Evolutionary conservation across 2,113 vertebrate genomes (phyloP).

Genomic region (Neodontobutis hainanensis): DNA sequence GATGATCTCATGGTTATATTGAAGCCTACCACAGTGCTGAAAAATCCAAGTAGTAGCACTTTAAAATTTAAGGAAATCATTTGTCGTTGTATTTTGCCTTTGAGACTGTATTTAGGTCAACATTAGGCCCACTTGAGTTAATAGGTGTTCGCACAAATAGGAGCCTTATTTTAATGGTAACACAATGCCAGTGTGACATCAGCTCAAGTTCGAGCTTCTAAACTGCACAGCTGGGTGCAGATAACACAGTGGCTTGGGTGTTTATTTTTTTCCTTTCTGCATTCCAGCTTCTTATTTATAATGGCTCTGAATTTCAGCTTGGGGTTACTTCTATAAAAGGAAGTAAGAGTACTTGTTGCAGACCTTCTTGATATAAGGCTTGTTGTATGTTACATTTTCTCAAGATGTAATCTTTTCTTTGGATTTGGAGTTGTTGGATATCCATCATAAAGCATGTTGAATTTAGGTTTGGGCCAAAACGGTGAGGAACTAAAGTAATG

Average conservation of each 20-base stretch:
- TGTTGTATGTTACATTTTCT: constrained; percentile 56
- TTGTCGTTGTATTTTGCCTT: too few species aligned
- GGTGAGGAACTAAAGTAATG: constrained; percentile 32
- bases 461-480: too few species aligned
- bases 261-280: constrained; percentile 71
- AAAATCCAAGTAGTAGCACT: too few species aligned
- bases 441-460: constrained; percentile 50
- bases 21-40: too few species aligned
- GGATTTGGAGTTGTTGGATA: constrained; percentile 53
- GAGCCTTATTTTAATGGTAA: constrained; percentile 46
- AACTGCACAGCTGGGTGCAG: constrained; percentile 64
- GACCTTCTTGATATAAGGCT: constrained; percentile 38
- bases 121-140: constrained; percentile 20
- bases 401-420: constrained; percentile 61
- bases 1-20: too few species aligned
- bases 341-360: constrained; percentile 63
- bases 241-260: constrained; percentile 62
- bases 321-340: constrained; percentile 76
- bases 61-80: too few species aligned
- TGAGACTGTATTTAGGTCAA: too few species aligned
- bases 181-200: constrained; percentile 63
- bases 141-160: constrained; percentile 28
- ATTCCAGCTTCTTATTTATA: constrained; percentile 75
- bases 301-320: constrained; percentile 65
- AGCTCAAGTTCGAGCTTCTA: constrained; percentile 52